Evolutionary conservation across 2,888 invertebrate species (phyloP).

Genomic region (Drosophila birchii): DNA sequence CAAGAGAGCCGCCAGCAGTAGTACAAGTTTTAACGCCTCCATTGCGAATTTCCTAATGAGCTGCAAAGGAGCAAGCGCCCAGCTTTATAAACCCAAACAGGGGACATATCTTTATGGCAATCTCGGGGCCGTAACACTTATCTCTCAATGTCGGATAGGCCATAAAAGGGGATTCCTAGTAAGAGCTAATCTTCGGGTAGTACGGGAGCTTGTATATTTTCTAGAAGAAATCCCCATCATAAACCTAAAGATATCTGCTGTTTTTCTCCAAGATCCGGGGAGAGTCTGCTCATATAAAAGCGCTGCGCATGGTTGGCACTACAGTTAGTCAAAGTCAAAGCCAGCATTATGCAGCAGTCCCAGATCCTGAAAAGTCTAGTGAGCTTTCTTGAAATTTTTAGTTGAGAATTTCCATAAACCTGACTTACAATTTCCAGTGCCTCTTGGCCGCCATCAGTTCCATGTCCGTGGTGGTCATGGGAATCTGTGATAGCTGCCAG

Average conservation of each 20-base stretch:
- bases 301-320: slow-evolving; percentile 9
- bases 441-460: slow-evolving; percentile 35
- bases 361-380: slow-evolving; percentile 46
- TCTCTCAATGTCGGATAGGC: slow-evolving; percentile 67
- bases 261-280: background rate
- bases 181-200: slow-evolving; percentile 22
- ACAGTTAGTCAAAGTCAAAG: slow-evolving; percentile 48
- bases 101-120: slow-evolving; percentile 59
- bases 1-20: slow-evolving; percentile 42
- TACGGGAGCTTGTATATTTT: slow-evolving; percentile 36
- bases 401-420: background rate
- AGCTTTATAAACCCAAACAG: slow-evolving; percentile 64
- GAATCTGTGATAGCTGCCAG: slow-evolving; percentile 63
- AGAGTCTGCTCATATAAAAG: slow-evolving; percentile 58
- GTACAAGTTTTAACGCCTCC: slow-evolving; percentile 39
- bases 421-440: slow-evolving; percentile 10
- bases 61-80: slow-evolving; percentile 4
- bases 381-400: slow-evolving; percentile 15
- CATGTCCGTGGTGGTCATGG: slow-evolving; percentile 22
- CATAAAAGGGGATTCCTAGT: slow-evolving; percentile 50
- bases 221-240: slow-evolving; percentile 41
- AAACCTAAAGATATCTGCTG: slow-evolving; percentile 31
- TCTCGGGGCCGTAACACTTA: slow-evolving; percentile 28
- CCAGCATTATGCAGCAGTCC: slow-evolving; percentile 47
- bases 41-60: slow-evolving; percentile 56